These are phyloP conservation scores for Lutjanus erythropterus DNA, from an alignment of 2,113 vertebrate species.

Conservation along the genomic window DNA sequence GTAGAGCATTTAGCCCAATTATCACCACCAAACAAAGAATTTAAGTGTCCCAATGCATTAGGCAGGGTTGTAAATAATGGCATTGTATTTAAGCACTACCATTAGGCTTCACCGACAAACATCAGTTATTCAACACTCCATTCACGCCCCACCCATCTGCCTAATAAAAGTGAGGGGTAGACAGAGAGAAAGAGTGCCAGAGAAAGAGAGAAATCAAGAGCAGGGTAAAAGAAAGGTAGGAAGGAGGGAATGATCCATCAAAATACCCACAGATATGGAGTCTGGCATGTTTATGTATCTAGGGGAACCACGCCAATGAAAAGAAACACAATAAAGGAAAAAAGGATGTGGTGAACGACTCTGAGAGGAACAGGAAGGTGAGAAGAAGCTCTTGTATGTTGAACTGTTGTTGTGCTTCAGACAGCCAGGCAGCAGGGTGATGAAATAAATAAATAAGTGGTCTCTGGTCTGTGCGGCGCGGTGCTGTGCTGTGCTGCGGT, in stretches of 20 bases:
- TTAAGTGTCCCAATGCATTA: conserved; percentile 83
- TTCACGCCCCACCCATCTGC: conserved; percentile 75
- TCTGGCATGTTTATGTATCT: conserved; percentile 38
- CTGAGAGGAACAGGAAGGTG: conserved; percentile 51
- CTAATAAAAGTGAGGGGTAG: conserved; percentile 76
- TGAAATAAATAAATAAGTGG: conserved; percentile 86
- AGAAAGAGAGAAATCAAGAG: conserved; percentile 31
- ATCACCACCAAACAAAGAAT: conserved; percentile 82
- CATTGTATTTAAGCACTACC: conserved; percentile 79
- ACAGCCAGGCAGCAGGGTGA: conserved; percentile 82
- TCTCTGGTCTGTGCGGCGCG: conserved; percentile 78
- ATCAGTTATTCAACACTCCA: conserved; percentile 80
- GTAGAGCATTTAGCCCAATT: conserved; percentile 81
- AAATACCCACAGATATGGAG: conserved; percentile 36
- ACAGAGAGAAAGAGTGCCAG: conserved; percentile 3
- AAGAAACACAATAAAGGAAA: conserved; percentile 34
- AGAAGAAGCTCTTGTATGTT: conserved; percentile 67
- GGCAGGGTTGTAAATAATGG: conserved; percentile 81
- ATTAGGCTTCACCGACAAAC: conserved; percentile 80
- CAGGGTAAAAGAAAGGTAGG: conserved; percentile 21
- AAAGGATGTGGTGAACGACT: conserved; percentile 51
- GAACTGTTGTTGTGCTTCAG: conserved; percentile 81
- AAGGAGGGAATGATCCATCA: conserved; percentile 20
- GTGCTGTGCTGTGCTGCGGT: conserved; percentile 76
- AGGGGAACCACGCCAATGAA: conserved; percentile 23